phyloP scores from a whole-genome alignment of 2,113 vertebrate species.

The Oenanthe melanoleuca region DNA sequence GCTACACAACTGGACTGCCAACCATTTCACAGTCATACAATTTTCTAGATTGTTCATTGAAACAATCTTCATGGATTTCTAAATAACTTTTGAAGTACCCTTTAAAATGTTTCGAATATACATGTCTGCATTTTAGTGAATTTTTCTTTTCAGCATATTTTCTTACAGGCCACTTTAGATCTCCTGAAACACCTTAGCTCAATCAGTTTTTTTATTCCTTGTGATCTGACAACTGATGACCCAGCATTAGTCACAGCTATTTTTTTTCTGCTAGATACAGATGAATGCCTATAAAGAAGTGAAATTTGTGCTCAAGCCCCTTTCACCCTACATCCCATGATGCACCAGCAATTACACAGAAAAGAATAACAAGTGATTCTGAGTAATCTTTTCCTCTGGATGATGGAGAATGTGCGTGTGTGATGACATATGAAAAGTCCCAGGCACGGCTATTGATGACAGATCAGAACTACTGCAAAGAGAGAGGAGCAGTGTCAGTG shows the following conservation, averaged over 20 bases:
- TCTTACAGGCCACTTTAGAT: not conserved
- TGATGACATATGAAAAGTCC: not conserved
- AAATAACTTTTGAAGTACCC: not conserved
- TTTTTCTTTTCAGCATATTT: not conserved
- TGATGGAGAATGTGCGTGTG: not conserved
- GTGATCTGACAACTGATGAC: not conserved
- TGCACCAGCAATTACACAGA: not conserved
- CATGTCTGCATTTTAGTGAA: not conserved
- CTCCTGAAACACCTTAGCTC: not conserved
- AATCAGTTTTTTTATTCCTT: not conserved
- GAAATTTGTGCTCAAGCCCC: not conserved
- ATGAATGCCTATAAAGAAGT: not conserved
- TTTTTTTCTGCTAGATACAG: not conserved
- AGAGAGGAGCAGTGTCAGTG: not conserved
- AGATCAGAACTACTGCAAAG: not conserved
- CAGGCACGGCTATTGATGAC: not conserved
- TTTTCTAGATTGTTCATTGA: not conserved
- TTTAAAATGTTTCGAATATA: not conserved
- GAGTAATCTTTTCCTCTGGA: not conserved
- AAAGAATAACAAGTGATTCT: not conserved
- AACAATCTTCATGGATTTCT: not conserved
- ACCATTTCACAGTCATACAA: not conserved
- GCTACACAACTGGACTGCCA: not conserved
- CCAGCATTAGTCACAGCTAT: not conserved
- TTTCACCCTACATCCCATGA: not conserved